These are phyloP conservation scores for Lycaon pictus DNA, from an alignment of 2,113 vertebrate genomes.

Conservation along the genomic window DNA sequence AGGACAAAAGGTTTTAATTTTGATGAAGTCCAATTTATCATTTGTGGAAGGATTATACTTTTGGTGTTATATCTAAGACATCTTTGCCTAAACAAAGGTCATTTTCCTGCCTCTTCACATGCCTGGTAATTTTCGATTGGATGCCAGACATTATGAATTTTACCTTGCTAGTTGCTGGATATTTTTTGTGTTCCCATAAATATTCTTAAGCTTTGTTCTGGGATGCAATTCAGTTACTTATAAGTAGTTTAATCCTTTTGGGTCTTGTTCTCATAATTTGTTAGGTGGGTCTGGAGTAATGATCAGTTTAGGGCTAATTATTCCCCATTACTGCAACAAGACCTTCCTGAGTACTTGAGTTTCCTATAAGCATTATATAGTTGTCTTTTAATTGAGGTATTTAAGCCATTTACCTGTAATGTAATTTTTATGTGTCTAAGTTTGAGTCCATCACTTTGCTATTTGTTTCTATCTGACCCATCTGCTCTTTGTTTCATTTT, in stretches of 20 bases:
- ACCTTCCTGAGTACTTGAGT: not conserved
- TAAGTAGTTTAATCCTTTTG: not conserved
- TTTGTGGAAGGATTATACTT: not conserved
- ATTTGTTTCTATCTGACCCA: not conserved
- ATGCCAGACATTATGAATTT: not conserved
- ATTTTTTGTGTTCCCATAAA: not conserved
- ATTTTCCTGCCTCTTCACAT: not conserved
- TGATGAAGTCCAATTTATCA: not conserved
- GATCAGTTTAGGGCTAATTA: not conserved
- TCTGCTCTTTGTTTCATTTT: not conserved
- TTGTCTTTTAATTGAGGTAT: slow-evolving; percentile 3
- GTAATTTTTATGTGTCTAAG: not conserved
- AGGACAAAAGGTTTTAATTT: slow-evolving; percentile 1
- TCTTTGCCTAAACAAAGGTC: not conserved
- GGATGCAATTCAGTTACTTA: not conserved
- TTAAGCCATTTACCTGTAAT: not conserved
- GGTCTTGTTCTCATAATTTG: not conserved
- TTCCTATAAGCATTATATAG: not conserved
- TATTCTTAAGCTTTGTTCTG: not conserved
- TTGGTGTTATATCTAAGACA: not conserved
- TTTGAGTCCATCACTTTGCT: not conserved
- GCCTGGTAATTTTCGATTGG: not conserved
- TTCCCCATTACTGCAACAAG: not conserved
- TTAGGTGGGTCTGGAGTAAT: not conserved
- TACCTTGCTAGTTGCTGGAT: not conserved